phyloP scores from a whole-genome alignment of 2,113 vertebrate genomes.

The Choloepus hoffmanni region DNA sequence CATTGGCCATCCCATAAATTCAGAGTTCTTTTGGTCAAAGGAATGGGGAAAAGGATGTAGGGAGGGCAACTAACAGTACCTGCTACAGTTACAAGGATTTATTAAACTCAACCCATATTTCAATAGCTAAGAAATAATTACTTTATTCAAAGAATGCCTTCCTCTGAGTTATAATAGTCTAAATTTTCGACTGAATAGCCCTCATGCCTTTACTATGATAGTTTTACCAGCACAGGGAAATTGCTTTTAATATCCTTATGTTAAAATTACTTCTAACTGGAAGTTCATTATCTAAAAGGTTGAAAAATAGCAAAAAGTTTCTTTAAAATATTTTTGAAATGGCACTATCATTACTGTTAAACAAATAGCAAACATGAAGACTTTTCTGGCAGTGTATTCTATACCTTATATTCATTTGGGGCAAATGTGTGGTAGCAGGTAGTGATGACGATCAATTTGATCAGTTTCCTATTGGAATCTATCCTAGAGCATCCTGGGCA shows the following conservation, averaged over 20 bases:
- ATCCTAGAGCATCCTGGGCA: not conserved
- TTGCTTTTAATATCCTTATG: constrained; percentile 18
- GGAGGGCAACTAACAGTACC: not conserved
- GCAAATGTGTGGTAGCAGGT: not conserved
- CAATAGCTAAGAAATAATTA: not conserved
- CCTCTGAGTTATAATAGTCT: not conserved
- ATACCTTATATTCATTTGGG: not conserved
- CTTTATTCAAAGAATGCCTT: not conserved
- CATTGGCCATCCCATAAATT: not conserved
- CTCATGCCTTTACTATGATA: not conserved
- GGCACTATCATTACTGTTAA: not conserved
- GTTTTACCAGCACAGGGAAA: not conserved
- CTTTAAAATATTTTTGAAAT: not conserved
- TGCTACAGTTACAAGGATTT: not conserved
- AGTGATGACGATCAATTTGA: not conserved
- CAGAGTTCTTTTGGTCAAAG: not conserved
- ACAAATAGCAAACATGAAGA: not conserved
- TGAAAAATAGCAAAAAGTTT: not conserved
- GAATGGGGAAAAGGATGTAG: not conserved
- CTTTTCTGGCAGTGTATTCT: not conserved
- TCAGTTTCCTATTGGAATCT: not conserved
- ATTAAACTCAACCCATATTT: not conserved
- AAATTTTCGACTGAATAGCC: constrained; percentile 17
- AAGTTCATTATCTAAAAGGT: not conserved
- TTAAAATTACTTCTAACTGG: not conserved